Conservation (phyloP, 2,888 invertebrate genomes). For the Polyploca ridens region DNA sequence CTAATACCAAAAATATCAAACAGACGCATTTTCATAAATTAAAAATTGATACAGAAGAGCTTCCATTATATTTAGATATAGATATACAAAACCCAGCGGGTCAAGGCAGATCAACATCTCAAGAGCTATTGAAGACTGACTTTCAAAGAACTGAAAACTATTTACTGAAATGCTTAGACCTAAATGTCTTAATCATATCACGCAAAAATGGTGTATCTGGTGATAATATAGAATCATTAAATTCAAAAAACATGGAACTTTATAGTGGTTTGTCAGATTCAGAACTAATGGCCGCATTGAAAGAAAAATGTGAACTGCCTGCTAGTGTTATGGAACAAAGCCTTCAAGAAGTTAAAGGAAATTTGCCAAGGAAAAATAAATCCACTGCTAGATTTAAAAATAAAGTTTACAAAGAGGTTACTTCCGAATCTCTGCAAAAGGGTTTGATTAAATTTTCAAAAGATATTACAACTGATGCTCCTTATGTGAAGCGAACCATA, state of each 20-base stretch:
- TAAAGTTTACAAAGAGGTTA: neutral
- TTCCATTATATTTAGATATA: neutral
- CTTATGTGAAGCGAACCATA: neutral
- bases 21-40: neutral
- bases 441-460: neutral
- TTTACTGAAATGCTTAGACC: slow-evolving; percentile 43
- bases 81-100: neutral
- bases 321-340: slow-evolving; percentile 36
- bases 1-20: neutral
- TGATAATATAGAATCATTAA: slow-evolving; percentile 27
- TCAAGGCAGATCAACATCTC: slow-evolving; percentile 4
- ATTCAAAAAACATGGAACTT: slow-evolving; percentile 22
- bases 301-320: slow-evolving; percentile 38
- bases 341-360: slow-evolving; percentile 35
- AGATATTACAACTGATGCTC: neutral
- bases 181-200: slow-evolving; percentile 39
- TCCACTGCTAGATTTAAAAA: neutral
- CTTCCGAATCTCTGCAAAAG: neutral
- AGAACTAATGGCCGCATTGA: slow-evolving; percentile 33
- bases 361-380: neutral
- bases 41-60: neutral
- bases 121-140: slow-evolving; percentile 21
- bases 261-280: slow-evolving; percentile 31
- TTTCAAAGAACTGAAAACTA: slow-evolving; percentile 31
- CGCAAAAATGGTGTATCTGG: slow-evolving; percentile 29